A percentile compares a stretch with the other conserved stretches of the same genome.
phyloP scores from a whole-genome alignment of 2,113 vertebrate genomes.

The Saimiri boliviensis region DNA sequence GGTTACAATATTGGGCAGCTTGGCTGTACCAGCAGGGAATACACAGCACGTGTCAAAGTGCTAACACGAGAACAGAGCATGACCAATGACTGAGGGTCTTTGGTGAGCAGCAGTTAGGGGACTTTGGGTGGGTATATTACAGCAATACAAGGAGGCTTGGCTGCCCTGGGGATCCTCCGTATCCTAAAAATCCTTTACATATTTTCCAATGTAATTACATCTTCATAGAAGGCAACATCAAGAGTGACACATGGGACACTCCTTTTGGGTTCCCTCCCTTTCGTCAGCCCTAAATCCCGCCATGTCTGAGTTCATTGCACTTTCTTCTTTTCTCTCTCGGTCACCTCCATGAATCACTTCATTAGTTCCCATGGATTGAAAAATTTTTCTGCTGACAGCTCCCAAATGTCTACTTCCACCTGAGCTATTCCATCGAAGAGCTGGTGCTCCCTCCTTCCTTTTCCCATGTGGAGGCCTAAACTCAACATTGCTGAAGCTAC shows the following conservation, averaged over 20 bases:
- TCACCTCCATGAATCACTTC: too few relatives aligned
- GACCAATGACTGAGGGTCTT: too few relatives aligned
- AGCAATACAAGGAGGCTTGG: not conserved
- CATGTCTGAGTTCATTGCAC: not conserved
- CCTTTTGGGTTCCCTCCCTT: not conserved
- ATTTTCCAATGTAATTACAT: fast-evolving
- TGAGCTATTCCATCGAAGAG: not conserved
- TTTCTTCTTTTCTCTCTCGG: too few relatives aligned
- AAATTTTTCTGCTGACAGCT: not conserved
- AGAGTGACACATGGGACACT: fast-evolving
- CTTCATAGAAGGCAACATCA: fast-evolving
- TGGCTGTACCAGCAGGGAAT: fast-evolving
- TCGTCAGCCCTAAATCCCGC: fast-evolving
- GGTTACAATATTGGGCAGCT: fast-evolving
- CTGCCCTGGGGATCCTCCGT: not conserved
- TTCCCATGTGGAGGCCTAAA: not conserved
- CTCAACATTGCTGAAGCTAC: not conserved
- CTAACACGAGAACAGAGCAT: fast-evolving
- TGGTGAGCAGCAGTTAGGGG: fast-evolving
- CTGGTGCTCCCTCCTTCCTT: not conserved
- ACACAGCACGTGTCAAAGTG: not conserved
- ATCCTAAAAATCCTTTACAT: too few relatives aligned
- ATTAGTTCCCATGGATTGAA: not conserved
- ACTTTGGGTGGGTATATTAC: fast-evolving
- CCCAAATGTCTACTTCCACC: too few relatives aligned